Conservation (phyloP, 1,140 invertebrate genomes). For the Habropoda laboriosa region DNA sequence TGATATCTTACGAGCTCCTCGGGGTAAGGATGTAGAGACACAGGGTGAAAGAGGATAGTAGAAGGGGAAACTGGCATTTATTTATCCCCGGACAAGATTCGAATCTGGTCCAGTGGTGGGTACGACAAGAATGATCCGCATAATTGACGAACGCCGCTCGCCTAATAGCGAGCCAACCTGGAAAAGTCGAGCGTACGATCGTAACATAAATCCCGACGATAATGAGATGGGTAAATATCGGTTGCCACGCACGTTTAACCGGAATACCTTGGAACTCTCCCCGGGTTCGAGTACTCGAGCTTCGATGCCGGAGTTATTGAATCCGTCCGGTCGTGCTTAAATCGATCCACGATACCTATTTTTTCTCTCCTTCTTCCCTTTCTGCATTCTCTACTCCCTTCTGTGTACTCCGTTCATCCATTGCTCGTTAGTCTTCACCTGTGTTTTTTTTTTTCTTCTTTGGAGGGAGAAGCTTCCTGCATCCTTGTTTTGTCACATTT, state of each 20-base stretch:
- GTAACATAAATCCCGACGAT: conserved; percentile 70
- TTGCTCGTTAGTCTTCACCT: no score
- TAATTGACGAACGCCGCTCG: conserved; percentile 68
- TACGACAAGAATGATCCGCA: conserved; percentile 58
- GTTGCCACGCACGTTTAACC: conserved; percentile 69
- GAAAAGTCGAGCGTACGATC: conserved; percentile 52
- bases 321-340: conserved; percentile 56
- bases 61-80: conserved; percentile 6
- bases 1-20: not conserved
- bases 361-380: not conserved
- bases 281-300: not conserved
- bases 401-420: no score
- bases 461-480: not conserved
- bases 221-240: conserved; percentile 73
- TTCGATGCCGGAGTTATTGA: conserved; percentile 63
- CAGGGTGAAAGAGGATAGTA: not conserved
- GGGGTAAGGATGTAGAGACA: not conserved
- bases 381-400: not conserved
- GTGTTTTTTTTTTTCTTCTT: not conserved
- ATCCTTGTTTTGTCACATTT: not conserved
- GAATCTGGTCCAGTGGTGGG: conserved; percentile 49
- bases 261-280: conserved; percentile 60
- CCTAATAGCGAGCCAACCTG: conserved; percentile 51
- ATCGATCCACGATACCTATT: conserved; percentile 50
- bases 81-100: conserved; percentile 55